phyloP scores from a whole-genome alignment of 2,797 vertebrate species.

The Apogon talboti region DNA sequence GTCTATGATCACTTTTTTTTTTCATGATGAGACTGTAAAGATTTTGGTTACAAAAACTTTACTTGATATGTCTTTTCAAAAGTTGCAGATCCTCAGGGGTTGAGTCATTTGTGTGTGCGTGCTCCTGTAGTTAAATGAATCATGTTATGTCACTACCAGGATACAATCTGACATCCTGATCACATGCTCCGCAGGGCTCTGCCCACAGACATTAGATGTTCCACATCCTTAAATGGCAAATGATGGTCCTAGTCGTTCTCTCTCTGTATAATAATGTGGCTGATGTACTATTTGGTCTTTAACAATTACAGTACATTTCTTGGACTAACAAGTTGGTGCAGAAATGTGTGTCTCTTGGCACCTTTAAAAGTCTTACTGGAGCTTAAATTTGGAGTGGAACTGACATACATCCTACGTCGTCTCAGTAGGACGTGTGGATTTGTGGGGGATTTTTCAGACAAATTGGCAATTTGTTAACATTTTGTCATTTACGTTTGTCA shows the following conservation, averaged over 20 bases:
- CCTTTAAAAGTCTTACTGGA: neutral
- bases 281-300: neutral
- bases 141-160: slow-evolving; percentile 47
- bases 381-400: neutral
- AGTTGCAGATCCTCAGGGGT: slow-evolving; percentile 20
- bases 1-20: too few relatives aligned
- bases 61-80: neutral
- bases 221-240: slow-evolving; percentile 30
- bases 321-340: neutral
- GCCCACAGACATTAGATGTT: slow-evolving; percentile 55
- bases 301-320: neutral
- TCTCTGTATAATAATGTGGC: slow-evolving; percentile 1
- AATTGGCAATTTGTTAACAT: slow-evolving; percentile 7
- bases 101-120: slow-evolving; percentile 12
- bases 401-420: neutral
- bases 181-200: slow-evolving; percentile 46
- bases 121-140: slow-evolving; percentile 44
- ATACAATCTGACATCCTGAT: slow-evolving; percentile 61
- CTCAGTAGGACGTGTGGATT: neutral
- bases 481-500: neutral
- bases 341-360: neutral
- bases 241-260: slow-evolving; percentile 19
- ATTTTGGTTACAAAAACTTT: slow-evolving; percentile 14
- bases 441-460: slow-evolving; percentile 18
- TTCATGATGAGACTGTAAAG: neutral